Percentiles rank a stretch among this genome's conserved stretches.
These are phyloP conservation scores for Petrocephalus sullivani DNA, from an alignment of 2,797 vertebrate species.

Conservation along the genomic window DNA sequence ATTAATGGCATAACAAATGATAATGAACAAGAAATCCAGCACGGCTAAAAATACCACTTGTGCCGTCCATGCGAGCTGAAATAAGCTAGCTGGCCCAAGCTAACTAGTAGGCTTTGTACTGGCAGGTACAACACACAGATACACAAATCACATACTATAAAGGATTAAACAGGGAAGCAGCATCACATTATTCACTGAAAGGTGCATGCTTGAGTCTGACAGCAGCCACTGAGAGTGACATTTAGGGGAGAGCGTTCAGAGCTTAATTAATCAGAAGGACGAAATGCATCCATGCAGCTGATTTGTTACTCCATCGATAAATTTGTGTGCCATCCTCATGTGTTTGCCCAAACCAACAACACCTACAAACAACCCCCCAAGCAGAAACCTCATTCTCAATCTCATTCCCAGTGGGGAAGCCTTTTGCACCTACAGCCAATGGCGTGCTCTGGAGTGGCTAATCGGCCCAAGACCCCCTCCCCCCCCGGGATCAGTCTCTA, in stretches of 20 bases:
- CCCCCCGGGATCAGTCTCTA: constrained; percentile 42
- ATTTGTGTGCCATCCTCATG: not conserved
- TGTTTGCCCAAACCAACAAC: not conserved
- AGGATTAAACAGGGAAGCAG: not conserved
- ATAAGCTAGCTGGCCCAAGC: constrained; percentile 4
- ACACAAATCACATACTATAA: not conserved
- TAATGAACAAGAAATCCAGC: not conserved
- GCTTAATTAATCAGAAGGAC: not conserved
- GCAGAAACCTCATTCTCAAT: constrained; percentile 25
- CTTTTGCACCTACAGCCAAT: constrained; percentile 41
- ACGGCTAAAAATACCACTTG: not conserved
- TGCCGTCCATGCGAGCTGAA: not conserved
- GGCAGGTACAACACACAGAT: not conserved
- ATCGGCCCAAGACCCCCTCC: constrained; percentile 23
- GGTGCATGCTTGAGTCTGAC: no score
- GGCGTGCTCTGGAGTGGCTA: constrained; percentile 28
- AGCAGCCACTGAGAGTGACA: not conserved
- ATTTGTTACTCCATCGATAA: not conserved
- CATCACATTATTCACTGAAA: not conserved
- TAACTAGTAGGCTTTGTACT: constrained; percentile 1
- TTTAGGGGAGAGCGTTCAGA: not conserved
- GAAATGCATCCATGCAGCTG: not conserved
- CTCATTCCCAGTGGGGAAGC: constrained; percentile 33
- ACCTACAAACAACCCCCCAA: not conserved
- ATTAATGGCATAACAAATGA: constrained; percentile 11